A percentile compares a stretch with the other conserved stretches of the same genome.
Evolutionary conservation across 2,888 invertebrate genomes (phyloP).

Genomic region (Xestia sexstrigata): DNA sequence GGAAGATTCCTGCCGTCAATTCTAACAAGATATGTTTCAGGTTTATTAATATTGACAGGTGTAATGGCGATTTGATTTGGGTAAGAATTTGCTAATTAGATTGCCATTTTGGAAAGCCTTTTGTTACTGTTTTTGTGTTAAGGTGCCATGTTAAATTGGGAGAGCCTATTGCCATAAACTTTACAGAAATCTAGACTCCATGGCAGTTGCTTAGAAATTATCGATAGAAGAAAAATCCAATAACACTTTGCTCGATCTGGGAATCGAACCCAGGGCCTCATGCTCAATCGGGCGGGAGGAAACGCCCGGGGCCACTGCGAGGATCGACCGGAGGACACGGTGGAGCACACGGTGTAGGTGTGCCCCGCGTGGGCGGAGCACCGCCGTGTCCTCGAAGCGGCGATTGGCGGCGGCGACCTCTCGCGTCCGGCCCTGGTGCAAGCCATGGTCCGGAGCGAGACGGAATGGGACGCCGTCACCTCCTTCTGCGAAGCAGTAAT

Average conservation of each 20-base stretch:
- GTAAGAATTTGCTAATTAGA: background rate
- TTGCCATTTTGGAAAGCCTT: background rate
- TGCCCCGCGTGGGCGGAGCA: too few species aligned
- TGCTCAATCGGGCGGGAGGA: too few species aligned
- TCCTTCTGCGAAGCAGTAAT: too few species aligned
- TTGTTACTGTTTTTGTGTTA: background rate
- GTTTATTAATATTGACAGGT: constrained; percentile 24
- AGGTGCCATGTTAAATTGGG: background rate
- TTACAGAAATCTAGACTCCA: background rate
- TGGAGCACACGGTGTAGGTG: too few species aligned
- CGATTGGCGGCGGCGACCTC: too few species aligned
- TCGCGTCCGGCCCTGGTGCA: too few species aligned
- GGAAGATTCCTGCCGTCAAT: constrained; percentile 12
- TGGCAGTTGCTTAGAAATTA: background rate
- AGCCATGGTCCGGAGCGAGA: too few species aligned
- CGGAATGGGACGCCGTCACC: too few species aligned
- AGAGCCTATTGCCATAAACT: background rate
- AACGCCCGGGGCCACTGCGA: too few species aligned
- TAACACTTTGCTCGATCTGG: background rate
- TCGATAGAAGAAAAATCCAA: background rate
- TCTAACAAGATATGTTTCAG: constrained; percentile 4
- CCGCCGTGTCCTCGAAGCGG: too few species aligned
- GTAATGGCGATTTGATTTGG: background rate
- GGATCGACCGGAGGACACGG: too few species aligned
- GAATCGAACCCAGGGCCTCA: background rate